These are phyloP conservation scores for Cottoperca gobio DNA, from an alignment of 2,797 vertebrate genomes.

Conservation along the genomic window DNA sequence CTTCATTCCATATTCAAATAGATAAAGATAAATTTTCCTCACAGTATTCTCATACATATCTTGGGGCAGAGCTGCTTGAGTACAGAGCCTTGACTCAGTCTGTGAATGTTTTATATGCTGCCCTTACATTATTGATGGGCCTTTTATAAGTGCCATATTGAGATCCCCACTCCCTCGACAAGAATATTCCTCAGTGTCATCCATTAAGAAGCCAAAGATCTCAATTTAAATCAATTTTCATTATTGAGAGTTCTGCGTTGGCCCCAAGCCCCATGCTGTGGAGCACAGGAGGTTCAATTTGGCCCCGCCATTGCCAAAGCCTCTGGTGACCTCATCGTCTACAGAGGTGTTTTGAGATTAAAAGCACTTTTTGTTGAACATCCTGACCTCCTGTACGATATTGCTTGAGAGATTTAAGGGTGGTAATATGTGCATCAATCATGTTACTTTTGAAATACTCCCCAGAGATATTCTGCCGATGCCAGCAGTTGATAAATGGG, in stretches of 20 bases:
- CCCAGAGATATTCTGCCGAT: constrained; percentile 57
- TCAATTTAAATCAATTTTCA: constrained; percentile 79
- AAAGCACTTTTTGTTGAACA: constrained; percentile 66
- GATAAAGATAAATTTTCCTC: constrained; percentile 40
- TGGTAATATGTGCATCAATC: constrained; percentile 69
- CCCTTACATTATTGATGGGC: constrained; percentile 82
- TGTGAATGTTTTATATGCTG: constrained; percentile 80
- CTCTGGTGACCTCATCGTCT: constrained; percentile 56
- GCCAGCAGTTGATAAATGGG: constrained; percentile 65
- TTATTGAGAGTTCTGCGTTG: constrained; percentile 50
- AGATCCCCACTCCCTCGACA: constrained; percentile 70
- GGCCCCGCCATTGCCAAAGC: constrained; percentile 14
- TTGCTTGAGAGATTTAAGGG: constrained; percentile 62
- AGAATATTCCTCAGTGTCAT: constrained; percentile 75
- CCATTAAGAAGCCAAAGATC: constrained; percentile 79
- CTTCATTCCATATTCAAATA: constrained; percentile 44
- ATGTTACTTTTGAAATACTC: constrained; percentile 62
- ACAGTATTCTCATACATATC: constrained; percentile 51
- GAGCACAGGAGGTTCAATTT: constrained; percentile 25
- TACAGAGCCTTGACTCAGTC: constrained; percentile 61
- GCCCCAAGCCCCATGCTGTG: constrained; percentile 25
- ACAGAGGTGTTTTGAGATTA: constrained; percentile 63
- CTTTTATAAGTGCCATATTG: constrained; percentile 81
- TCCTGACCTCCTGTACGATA: constrained; percentile 57
- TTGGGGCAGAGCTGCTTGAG: constrained; percentile 50